Evolutionary conservation across 2,113 vertebrate species (phyloP), one percentile per base, ranked within the genome.

Genomic region (Sakesphorus luctuosus): DNA sequence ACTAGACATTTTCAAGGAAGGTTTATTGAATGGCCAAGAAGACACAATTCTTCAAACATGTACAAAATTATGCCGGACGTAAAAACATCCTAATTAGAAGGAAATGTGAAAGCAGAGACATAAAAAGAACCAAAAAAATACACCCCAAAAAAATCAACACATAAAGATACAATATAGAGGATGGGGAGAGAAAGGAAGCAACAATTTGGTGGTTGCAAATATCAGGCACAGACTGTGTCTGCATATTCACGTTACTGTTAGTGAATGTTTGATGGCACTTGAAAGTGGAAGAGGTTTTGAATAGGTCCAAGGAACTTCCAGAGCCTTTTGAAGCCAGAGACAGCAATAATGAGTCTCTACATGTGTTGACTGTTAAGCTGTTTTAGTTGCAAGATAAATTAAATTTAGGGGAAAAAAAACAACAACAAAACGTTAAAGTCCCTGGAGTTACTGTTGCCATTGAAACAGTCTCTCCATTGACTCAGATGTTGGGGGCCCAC

Each of bases 211-310:
- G 25, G 13, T 65, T 65, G 63, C 73, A 89, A 87, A 89, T 55
- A 83, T 69, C 46, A 94, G 79, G 58, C 40, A 58, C 19, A 66
- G 19, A 13, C 10, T 74, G 50, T 76, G 71, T 61, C 76, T 90
- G 43, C 36, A 46, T 72, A 61, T 77, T 86, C 31, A 14, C 1
- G 4, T 74, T 81, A 28, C 18, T 16, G 10, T 38, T 73, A 59
- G 35, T 26, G 52, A 89, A 67, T 43, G 33, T 89, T 50, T 81
- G 93, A 82, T 74, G 76, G 31, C 36, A 74, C 55, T 94, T 92
- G 26, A 94, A 90, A 92, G 84, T 31, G 33, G 86, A 69, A 90
- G 44, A 80, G 50, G 59, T 90, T 95, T 95, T 86, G 53, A 77
- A 76, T 17, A 23, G 63, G 69, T 84, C 46, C 59, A 55, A 47